These are phyloP conservation scores for Drosophila prostipennis DNA, from an alignment of 2,888 invertebrate genomes.

Conservation along the genomic window DNA sequence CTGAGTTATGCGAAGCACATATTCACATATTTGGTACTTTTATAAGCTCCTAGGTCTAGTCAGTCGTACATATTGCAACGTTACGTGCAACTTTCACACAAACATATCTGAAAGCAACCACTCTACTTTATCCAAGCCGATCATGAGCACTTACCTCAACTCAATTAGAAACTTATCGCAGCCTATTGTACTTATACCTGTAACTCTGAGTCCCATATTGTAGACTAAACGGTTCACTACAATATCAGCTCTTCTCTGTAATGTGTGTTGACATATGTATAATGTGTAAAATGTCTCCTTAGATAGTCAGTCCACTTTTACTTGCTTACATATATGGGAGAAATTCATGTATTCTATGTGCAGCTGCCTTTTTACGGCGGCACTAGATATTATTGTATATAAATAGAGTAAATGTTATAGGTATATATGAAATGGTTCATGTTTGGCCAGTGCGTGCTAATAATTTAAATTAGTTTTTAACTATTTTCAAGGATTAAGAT, in stretches of 20 bases:
- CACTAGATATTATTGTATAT: constrained; percentile 27
- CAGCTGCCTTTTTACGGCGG: constrained; percentile 24
- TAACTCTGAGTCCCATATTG: constrained; percentile 10
- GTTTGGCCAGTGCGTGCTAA: constrained; percentile 56
- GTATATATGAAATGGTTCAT: constrained; percentile 52
- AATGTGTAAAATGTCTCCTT: constrained; percentile 35
- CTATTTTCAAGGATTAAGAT: constrained; percentile 28
- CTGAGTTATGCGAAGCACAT: constrained; percentile 33
- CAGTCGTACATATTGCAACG: constrained; percentile 33
- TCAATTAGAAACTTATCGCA: constrained; percentile 36
- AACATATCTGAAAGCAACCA: constrained; percentile 39
- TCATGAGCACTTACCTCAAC: constrained; percentile 45
- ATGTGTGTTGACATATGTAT: constrained; percentile 20
- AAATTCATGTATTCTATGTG: constrained; percentile 27
- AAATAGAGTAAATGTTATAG: constrained; percentile 24
- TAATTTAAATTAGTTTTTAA: constrained; percentile 44
- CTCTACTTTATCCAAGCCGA: constrained; percentile 32
- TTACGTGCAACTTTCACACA: constrained; percentile 55
- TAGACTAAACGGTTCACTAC: neutral
- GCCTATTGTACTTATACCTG: constrained; percentile 40
- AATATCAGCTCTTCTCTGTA: constrained; percentile 27
- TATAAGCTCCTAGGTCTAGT: constrained; percentile 31
- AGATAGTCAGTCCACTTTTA: constrained; percentile 51
- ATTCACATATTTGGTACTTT: constrained; percentile 11
- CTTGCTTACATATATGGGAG: constrained; percentile 15